A percentile compares a stretch with the other conserved stretches of the same genome.
Evolutionary conservation across 2,888 invertebrate genomes (phyloP).

Genomic region (Heteromurus nitidus): DNA sequence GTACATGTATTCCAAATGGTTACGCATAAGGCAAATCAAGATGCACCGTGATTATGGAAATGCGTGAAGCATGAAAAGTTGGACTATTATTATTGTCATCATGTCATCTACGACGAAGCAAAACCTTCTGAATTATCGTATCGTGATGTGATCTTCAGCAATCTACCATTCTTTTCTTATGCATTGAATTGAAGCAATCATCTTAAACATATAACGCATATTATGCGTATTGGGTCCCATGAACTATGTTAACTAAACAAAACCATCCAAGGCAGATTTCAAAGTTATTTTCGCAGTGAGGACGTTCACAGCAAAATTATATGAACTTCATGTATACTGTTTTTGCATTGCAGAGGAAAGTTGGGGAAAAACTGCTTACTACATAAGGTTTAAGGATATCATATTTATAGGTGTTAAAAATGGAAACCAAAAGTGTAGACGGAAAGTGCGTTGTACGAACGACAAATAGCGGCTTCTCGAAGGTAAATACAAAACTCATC

Average conservation of each 20-base stretch:
- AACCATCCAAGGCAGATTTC: too few species aligned
- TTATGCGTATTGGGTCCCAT: too few species aligned
- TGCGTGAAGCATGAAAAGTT: slow-evolving; percentile 15
- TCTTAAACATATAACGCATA: too few species aligned
- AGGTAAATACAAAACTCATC: background rate
- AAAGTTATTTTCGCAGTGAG: background rate
- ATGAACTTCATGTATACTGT: too few species aligned
- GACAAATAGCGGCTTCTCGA: background rate
- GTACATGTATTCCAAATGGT: too few species aligned
- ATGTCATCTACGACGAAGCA: background rate
- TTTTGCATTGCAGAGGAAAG: too few species aligned
- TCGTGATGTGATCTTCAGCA: background rate
- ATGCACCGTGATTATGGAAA: slow-evolving; percentile 10
- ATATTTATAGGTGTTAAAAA: background rate
- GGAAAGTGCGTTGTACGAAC: background rate
- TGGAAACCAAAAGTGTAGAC: background rate
- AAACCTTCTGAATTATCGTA: background rate
- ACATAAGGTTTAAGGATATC: background rate
- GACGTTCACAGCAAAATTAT: too few species aligned
- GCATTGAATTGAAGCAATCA: background rate
- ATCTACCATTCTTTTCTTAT: background rate
- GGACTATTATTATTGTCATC: slow-evolving; percentile 19
- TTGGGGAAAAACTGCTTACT: too few species aligned
- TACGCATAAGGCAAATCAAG: background rate
- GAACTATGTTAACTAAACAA: too few species aligned